Evolutionary conservation across 53 echinoderm and acorn worm species (phyloP).

Genomic region (Mesocentrotus franciscanus): DNA sequence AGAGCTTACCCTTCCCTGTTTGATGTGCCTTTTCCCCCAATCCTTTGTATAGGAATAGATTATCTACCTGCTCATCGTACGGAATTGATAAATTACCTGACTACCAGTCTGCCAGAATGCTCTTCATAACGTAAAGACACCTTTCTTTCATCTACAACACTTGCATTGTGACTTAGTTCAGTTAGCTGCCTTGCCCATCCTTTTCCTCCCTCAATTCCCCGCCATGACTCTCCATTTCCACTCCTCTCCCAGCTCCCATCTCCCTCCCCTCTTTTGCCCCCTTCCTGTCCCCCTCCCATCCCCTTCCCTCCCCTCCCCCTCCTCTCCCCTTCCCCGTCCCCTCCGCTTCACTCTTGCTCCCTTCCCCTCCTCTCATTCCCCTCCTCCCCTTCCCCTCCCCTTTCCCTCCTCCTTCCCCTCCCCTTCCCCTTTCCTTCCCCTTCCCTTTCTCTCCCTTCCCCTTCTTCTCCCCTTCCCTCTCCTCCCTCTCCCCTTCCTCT

Average conservation of each 20-base stretch:
- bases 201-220: background rate
- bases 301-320: background rate
- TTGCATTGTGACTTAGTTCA: conserved; percentile 40
- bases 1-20: background rate
- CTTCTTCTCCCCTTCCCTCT: background rate
- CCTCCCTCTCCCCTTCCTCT: background rate
- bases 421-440: background rate
- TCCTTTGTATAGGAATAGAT: conserved; percentile 38
- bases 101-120: background rate
- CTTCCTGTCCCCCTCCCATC: background rate
- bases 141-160: too few species aligned
- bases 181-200: background rate
- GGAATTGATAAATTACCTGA: background rate
- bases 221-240: background rate
- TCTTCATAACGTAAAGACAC: conserved; percentile 21
- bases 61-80: background rate
- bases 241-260: background rate
- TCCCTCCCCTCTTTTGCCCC: background rate
- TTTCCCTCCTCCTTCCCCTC: background rate
- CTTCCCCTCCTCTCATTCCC: background rate
- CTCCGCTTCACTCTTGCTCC: background rate
- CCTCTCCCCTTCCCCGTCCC: background rate
- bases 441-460: background rate
- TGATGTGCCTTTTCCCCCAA: background rate
- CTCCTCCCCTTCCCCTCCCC: background rate